Evolutionary conservation across 2,888 invertebrate species (phyloP).

Genomic region (Clostera curtula): DNA sequence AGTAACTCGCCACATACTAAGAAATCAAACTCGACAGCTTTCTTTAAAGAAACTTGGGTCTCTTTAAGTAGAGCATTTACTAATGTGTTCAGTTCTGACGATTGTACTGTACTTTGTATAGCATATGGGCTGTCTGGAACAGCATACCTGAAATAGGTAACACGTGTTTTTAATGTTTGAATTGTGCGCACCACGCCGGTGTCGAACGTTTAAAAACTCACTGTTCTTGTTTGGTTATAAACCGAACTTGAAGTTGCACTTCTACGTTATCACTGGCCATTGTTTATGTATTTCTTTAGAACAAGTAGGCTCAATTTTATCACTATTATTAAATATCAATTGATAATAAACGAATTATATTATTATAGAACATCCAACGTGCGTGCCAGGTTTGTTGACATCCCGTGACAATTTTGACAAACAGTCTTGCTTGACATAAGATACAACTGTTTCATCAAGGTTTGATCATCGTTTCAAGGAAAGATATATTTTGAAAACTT

Average conservation of each 20-base stretch:
- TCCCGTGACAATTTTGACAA: no score
- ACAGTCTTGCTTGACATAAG: no score
- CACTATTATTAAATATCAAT: no score
- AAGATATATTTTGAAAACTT: no score
- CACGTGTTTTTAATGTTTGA: background rate
- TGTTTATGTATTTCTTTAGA: conserved; percentile 4
- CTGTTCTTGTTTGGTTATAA: conserved; percentile 88
- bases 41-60: conserved; percentile 39
- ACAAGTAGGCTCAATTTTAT: no score
- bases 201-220: conserved; percentile 70
- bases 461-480: no score
- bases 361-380: no score
- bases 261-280: conserved; percentile 47
- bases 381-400: no score
- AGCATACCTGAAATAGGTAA: conserved; percentile 79
- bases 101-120: conserved; percentile 82
- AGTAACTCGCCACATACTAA: conserved; percentile 89
- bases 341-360: no score
- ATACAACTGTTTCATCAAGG: no score
- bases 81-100: conserved; percentile 83
- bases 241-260: conserved; percentile 84
- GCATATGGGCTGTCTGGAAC: conserved; percentile 90
- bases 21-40: conserved; percentile 88
- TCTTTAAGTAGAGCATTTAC: conserved; percentile 86
- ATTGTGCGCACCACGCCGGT: conserved; percentile 16